Evolutionary conservation across 1,140 invertebrate genomes (phyloP), one percentile per base, ranked within the genome.

Genomic region (Cydia splendana): DNA sequence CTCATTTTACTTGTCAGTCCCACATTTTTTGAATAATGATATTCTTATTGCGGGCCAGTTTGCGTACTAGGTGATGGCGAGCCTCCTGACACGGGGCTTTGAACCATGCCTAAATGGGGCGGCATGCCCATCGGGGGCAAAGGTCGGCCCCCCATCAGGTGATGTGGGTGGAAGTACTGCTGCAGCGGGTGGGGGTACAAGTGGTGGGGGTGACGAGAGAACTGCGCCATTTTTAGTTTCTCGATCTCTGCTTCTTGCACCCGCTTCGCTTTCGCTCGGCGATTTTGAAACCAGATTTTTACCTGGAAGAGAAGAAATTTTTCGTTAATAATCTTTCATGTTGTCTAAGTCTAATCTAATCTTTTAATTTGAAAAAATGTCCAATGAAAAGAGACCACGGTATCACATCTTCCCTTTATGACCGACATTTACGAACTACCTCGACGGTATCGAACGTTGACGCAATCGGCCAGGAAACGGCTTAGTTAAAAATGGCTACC

Each of bases 271-370:
- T 99, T 99, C 74, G 98, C 98, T 62, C 98, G 94, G 7, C 98
- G 95, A 91, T 99, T 99, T 95, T 99, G 98, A 91, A 99, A 99
- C 98, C 98, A 99, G 84, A 99, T 99, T 95, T 99, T 99, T 75
- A 98, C 97, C 96, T 97, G 94, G 53, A 65, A 94, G 94, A 80
- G 83, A 91, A 84, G 86, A 75, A 77, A 81, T 2, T 13, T 13
- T 71, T 34, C 0, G 65, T 67, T 67, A 34, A 15, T 67, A 15
- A 12, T 18, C 51, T n/a, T n/a, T 18, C 15, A 18, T 24, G 57
- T 2, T 62, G 57, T 42, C 2, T 34, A 34, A 34, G 34, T 34
- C 34, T 34, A 34, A 34, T 34, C 0, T 42, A 10, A 42, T 9
- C 9, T 9, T 9, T 42, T 42, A 9, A 42, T 10, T 42, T 42